phyloP scores from a whole-genome alignment of 2,888 invertebrate species.

The Lottia scabra region DNA sequence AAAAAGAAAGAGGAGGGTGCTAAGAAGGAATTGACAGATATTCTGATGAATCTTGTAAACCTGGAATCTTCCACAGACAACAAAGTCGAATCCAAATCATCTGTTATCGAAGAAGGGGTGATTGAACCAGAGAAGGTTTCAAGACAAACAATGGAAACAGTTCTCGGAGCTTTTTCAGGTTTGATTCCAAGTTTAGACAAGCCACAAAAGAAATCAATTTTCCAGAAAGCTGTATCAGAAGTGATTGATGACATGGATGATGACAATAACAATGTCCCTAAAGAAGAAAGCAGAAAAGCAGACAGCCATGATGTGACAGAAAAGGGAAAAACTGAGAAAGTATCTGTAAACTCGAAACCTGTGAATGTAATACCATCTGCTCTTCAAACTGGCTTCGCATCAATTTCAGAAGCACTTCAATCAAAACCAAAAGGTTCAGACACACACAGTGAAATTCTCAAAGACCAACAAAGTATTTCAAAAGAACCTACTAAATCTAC shows the following conservation, averaged over 20 bases:
- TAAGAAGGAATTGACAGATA: slow-evolving; percentile 23
- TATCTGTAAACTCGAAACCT: not conserved
- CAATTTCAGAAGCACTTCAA: not conserved
- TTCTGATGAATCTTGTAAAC: slow-evolving; percentile 18
- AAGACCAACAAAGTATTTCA: not conserved
- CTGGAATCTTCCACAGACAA: not conserved
- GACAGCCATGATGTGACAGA: not conserved
- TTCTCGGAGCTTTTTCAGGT: slow-evolving; percentile 13
- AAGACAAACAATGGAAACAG: slow-evolving; percentile 21
- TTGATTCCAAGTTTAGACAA: slow-evolving; percentile 14
- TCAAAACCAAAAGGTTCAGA: not conserved
- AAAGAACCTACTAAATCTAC: not conserved
- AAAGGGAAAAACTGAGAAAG: not conserved
- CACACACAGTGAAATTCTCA: not conserved
- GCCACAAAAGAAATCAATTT: not conserved
- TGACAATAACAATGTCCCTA: slow-evolving; percentile 6
- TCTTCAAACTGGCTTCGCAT: not conserved
- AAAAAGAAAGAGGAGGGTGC: slow-evolving; percentile 18
- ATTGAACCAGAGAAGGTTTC: slow-evolving; percentile 30
- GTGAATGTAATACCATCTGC: not conserved
- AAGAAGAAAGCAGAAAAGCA: not conserved
- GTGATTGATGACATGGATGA: slow-evolving; percentile 17
- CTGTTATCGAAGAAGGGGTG: slow-evolving; percentile 23
- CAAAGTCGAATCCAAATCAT: not conserved
- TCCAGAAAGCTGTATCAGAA: slow-evolving; percentile 21